Evolutionary conservation across 2,113 vertebrate species (phyloP), one percentile per base, ranked within the genome.

Genomic region (Tychaedon coryphoeus): DNA sequence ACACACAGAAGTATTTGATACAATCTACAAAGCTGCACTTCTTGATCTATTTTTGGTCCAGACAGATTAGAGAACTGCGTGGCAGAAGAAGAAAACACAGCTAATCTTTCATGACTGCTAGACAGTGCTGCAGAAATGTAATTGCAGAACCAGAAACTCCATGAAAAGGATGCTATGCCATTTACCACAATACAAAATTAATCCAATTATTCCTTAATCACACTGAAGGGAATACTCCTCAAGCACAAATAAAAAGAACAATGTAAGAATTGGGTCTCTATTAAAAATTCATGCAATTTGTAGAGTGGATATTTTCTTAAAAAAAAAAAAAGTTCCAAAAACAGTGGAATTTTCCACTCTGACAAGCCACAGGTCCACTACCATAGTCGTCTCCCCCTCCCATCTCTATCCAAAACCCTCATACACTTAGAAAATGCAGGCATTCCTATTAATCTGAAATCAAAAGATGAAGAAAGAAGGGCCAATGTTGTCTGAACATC

Each of bases 171-270:
- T 57, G 16, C 38, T 65, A n/a, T 87, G 70, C 72, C 80, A 92
- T 96, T 96, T 97, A 86, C 91, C 64, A 95, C 79, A 78, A 78
- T 94, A 95, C 74, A 93, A 88, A 97, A 96, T 92, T 76, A 97
- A 97, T 96, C 94, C 66, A 97, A 94, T 97, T 97, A 93, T 88
- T 94, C 76, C 67, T 96, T 97, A 96, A 97, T 98, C 91, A 89
- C 80, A 94, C 80, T 88, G 94, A 96, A 97, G 72, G 69, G 84
- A 88, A 96, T 65, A 40, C 50, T 93, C 38, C 78, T 65, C 54
- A 74, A 93, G 89, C 45, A 84, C 70, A 97, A 91, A 89, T 66
- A 88, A 92, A 96, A 92, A 90, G 53, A 86, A 94, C 92, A 89
- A 31, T 51, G 40, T 50, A 92, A 92, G 45, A 70, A 95, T 48